Percentiles rank a stretch among this genome's conserved stretches.
These are phyloP conservation scores for human (Homo sapiens) DNA, from an alignment of 2,113 vertebrate genomes.

Conservation along the genomic window DNA sequence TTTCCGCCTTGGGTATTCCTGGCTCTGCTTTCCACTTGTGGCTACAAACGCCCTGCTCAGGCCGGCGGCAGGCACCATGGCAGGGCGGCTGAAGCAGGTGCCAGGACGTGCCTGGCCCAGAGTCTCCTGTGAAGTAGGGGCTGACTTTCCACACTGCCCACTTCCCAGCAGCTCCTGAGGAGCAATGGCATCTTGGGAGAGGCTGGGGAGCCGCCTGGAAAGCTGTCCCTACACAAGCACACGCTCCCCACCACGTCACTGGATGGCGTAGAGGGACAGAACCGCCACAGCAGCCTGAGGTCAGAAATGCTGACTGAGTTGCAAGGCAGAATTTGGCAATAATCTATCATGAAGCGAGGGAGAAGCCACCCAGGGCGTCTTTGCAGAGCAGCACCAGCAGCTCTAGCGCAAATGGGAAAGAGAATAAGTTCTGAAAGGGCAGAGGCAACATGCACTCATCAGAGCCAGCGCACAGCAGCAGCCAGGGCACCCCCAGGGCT, in stretches of 20 bases:
- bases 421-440: neutral
- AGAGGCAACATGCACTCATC: neutral
- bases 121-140: neutral
- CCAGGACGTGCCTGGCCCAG: neutral
- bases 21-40: neutral
- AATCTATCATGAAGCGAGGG: neutral
- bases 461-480: neutral
- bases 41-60: neutral
- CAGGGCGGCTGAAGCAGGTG: neutral
- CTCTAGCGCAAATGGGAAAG: neutral
- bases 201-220: accelerated
- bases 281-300: neutral
- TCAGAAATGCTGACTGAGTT: neutral
- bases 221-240: neutral
- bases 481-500: neutral
- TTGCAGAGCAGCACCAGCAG: neutral
- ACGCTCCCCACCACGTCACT: neutral
- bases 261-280: neutral
- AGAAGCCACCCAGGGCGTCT: too few species aligned
- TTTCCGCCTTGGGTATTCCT: neutral
- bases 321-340: neutral
- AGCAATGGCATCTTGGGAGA: neutral
- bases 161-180: neutral
- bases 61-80: neutral
- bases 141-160: neutral